Conservation (phyloP, 2,888 invertebrate species). For the Euspilapteryx auroguttella region DNA sequence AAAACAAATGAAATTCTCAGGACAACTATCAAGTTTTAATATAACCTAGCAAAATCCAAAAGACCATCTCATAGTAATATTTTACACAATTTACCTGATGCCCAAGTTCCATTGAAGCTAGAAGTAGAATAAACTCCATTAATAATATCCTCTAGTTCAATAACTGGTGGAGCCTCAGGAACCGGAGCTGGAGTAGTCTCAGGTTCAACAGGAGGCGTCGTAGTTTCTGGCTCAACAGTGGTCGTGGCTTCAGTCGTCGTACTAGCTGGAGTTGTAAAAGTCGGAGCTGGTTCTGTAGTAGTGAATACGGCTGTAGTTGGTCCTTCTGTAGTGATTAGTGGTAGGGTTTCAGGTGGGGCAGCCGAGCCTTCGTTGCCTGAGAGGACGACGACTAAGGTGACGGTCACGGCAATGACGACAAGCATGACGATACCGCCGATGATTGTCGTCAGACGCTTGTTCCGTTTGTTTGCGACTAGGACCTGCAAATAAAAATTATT, state of each 20-base stretch:
- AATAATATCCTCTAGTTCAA: slow-evolving; percentile 73
- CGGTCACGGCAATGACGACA: slow-evolving; percentile 61
- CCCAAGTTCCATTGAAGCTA: slow-evolving; percentile 81
- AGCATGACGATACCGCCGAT: slow-evolving; percentile 58
- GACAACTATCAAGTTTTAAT: too few relatives aligned
- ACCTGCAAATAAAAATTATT: slow-evolving; percentile 41
- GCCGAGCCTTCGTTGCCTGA: slow-evolving; percentile 29
- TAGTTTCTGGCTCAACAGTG: slow-evolving; percentile 10
- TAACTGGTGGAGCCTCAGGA: slow-evolving; percentile 18
- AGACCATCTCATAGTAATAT: too few relatives aligned
- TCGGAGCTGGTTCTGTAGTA: slow-evolving; percentile 6
- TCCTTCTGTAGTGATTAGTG: slow-evolving; percentile 16
- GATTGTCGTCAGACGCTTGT: slow-evolving; percentile 55
- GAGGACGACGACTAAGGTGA: slow-evolving; percentile 62
- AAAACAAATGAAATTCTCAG: neutral
- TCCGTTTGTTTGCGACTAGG: slow-evolving; percentile 60
- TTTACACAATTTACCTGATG: slow-evolving; percentile 78
- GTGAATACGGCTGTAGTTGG: slow-evolving; percentile 8
- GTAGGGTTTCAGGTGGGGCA: slow-evolving; percentile 19
- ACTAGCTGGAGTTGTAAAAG: slow-evolving; percentile 10
- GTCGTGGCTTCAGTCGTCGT: slow-evolving; percentile 11
- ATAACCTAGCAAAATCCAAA: too few relatives aligned
- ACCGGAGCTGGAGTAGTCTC: slow-evolving; percentile 12
- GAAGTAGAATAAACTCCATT: slow-evolving; percentile 66
- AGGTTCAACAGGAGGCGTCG: too few relatives aligned